Evolutionary conservation across 2,888 invertebrate genomes (phyloP), one percentile per base, ranked within the genome.

Genomic region (Lithophane socia): DNA sequence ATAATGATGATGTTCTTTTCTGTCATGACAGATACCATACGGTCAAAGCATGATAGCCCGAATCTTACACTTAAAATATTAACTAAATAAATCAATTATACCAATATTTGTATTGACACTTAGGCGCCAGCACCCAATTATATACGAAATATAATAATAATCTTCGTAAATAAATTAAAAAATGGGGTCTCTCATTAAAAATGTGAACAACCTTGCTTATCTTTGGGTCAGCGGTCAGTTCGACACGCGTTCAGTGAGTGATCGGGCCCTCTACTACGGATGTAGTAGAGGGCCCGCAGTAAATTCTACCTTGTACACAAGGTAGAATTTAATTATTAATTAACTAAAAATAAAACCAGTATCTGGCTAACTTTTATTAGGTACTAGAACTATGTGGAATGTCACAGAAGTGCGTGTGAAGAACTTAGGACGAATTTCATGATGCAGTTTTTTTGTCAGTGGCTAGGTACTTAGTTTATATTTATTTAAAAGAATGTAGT

Each of bases 161-260:
- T 80, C 73, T 72, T 8, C 12, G 66, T 84, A 82, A 81, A 79
- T 83, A 87, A 82, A 87, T 83, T 65, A 82, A 80, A 84, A 85
- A 86, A 88, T 76, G 78, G 75, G 86, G 80, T 75, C 75, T 82
- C 81, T 88, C 82, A 83, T 88, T 83, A 88, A 84, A 80, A 84
- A 88, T 73, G 88, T 87, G 63, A 88, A 87, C 73, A 75, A 83
- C 82, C 84, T 80, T 47, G 10, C n/a, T 72, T 83, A 88, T 85
- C 85, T 47, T 0, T 1, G 73, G 65, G 86, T 79, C 88, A 86
- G 78, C 84, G 87, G 87, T 87, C 81, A 87, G 63, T 8, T 44
- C 0, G 21, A 12, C 84, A 84, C 75, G 84, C 65, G 75, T 1
- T n/a, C 21, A 2, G 0, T 1, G 75, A 68, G 66, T 87, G 87